A percentile compares a stretch with the other conserved stretches of the same genome.
phyloP scores from a whole-genome alignment of 2,113 vertebrate species.

The Phrynosoma blainvillii region DNA sequence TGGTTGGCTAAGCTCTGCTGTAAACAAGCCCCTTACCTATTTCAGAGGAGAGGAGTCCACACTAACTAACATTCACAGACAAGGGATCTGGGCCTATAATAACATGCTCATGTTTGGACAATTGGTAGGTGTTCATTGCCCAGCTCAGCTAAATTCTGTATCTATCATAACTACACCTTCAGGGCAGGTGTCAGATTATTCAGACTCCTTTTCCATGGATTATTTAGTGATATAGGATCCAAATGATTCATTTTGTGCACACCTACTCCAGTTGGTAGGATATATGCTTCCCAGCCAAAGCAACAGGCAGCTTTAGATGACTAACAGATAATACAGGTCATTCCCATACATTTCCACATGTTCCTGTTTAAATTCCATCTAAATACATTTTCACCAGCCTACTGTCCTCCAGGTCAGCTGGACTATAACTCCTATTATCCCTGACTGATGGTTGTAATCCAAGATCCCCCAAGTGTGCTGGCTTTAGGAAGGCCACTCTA shows the following conservation, averaged over 20 bases:
- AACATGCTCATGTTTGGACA: not conserved
- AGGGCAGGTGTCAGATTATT: not conserved
- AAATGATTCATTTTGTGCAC: not conserved
- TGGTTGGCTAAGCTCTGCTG: not conserved
- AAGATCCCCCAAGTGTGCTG: not conserved
- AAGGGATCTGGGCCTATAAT: not conserved
- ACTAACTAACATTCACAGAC: not conserved
- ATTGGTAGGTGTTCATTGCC: not conserved
- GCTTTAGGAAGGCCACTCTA: not conserved
- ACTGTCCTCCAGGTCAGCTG: too few species aligned
- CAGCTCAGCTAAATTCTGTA: not conserved
- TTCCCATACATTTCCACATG: not conserved
- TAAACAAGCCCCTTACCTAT: not conserved
- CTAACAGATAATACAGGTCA: not conserved
- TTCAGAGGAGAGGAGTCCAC: not conserved
- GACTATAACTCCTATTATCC: too few species aligned
- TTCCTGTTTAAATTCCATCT: not conserved
- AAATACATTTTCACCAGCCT: not conserved
- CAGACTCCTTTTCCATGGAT: not conserved
- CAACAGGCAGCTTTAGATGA: not conserved
- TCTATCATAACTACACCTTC: not conserved
- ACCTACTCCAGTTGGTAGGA: not conserved
- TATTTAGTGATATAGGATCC: too few species aligned
- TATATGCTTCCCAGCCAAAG: not conserved
- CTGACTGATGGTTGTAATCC: not conserved